Percentiles rank a stretch among this genome's conserved stretches.
Evolutionary conservation across 2,113 vertebrate species (phyloP).

Genomic region (Neolamprologus sp.): DNA sequence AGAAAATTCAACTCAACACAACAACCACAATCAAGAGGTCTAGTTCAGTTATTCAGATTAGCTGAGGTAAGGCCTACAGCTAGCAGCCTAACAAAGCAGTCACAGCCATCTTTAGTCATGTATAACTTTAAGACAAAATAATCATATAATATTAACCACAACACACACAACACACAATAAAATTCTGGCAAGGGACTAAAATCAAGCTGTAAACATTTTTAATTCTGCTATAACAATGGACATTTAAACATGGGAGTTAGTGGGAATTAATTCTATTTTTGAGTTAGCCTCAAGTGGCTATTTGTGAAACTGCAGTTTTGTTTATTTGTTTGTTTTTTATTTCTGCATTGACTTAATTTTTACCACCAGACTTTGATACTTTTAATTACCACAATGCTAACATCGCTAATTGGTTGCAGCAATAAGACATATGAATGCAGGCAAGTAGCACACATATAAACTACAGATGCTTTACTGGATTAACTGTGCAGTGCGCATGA

Average conservation of each 20-base stretch:
- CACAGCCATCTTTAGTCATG: neutral
- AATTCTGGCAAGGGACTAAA: neutral
- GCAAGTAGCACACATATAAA: neutral
- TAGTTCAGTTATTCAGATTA: neutral
- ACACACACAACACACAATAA: neutral
- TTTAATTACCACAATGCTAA: neutral
- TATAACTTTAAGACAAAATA: neutral
- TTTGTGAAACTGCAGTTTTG: neutral
- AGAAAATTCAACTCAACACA: neutral
- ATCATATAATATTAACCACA: neutral
- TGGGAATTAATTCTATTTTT: neutral
- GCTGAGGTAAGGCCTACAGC: neutral
- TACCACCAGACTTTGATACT: neutral
- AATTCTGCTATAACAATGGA: neutral
- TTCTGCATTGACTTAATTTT: neutral
- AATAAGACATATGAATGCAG: neutral
- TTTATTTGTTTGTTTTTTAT: neutral
- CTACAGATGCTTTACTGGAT: neutral
- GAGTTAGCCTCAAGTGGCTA: neutral
- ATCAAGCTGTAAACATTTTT: neutral
- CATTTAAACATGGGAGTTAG: neutral
- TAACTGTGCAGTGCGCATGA: neutral
- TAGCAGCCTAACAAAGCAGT: neutral
- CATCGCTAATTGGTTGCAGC: neutral
- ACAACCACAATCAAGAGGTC: neutral